Evolutionary conservation across 2,113 vertebrate species (phyloP).

Genomic region (Grammomys dolichurus): DNA sequence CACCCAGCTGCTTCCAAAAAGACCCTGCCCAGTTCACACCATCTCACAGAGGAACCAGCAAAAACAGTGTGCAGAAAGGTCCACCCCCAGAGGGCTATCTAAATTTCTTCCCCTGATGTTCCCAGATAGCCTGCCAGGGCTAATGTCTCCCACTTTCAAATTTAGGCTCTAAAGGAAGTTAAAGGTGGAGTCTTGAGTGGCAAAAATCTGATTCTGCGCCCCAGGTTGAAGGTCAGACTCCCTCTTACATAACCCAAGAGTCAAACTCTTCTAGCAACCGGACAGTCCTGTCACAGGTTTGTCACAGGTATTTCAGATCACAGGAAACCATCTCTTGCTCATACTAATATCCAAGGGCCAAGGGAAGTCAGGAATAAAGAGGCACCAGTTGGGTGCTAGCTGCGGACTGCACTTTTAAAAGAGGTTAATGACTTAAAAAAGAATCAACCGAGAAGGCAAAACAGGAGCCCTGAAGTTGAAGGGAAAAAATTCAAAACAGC

Average conservation of each 20-base stretch:
- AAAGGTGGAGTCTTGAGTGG: not conserved
- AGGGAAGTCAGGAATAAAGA: not conserved
- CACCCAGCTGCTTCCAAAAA: not conserved
- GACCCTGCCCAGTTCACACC: not conserved
- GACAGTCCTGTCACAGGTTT: not conserved
- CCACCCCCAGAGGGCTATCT: not conserved
- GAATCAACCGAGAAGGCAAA: not conserved
- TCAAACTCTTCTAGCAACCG: not conserved
- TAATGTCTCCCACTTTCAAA: not conserved
- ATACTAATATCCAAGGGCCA: not conserved
- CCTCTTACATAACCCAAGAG: not conserved
- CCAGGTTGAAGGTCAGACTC: not conserved
- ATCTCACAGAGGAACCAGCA: not conserved
- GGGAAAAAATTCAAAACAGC: conserved; percentile 5
- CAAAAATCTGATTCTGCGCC: not conserved
- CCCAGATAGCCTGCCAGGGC: not conserved
- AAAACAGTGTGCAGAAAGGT: not conserved
- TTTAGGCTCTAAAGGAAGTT: not conserved
- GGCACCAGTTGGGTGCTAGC: not conserved
- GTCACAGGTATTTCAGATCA: not conserved
- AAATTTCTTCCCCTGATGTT: not conserved
- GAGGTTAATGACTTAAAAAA: not conserved
- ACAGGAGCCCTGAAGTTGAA: not conserved
- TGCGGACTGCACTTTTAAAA: not conserved
- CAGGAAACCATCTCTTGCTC: not conserved